phyloP scores from a whole-genome alignment of 2,888 invertebrate species.

The Crioceris asparagi region DNA sequence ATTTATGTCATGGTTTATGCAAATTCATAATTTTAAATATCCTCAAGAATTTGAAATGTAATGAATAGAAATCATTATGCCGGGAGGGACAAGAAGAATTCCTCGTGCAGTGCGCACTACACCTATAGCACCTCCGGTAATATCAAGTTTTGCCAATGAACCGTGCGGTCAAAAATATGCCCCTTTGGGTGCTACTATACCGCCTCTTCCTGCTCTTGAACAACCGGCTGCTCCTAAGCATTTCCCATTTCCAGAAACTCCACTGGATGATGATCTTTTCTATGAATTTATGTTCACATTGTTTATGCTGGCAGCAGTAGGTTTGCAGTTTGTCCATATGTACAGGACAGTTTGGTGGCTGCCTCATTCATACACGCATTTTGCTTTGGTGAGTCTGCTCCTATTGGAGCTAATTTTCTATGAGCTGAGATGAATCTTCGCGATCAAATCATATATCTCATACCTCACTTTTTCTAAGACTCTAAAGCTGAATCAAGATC shows the following conservation, averaged over 20 bases:
- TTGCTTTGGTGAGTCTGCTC: conserved; percentile 69
- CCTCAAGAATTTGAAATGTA: too few species aligned
- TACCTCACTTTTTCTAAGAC: too few species aligned
- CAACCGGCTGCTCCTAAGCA: conserved; percentile 59
- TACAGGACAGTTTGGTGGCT: conserved; percentile 98
- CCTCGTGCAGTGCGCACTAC: too few species aligned
- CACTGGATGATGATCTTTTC: conserved; percentile 66
- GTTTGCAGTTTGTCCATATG: conserved; percentile 86
- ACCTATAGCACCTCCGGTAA: too few species aligned
- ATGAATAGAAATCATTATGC: too few species aligned
- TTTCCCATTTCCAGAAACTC: conserved; percentile 68
- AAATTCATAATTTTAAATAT: too few species aligned
- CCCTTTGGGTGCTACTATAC: conserved; percentile 25
- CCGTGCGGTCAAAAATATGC: conserved; percentile 26
- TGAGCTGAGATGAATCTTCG: conserved; percentile 1
- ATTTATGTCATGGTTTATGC: too few species aligned
- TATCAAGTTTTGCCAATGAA: conserved; percentile 27
- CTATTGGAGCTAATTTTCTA: neutral
- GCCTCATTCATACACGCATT: conserved; percentile 79
- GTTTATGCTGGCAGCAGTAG: conserved; percentile 67
- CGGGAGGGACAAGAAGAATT: neutral
- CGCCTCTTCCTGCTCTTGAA: conserved; percentile 31
- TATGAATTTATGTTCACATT: conserved; percentile 81
- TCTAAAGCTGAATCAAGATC: too few species aligned
- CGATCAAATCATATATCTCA: too few species aligned